Evolutionary conservation across 2,888 invertebrate genomes (phyloP), one percentile per base, ranked within the genome.

Genomic region (Thumatha senex): DNA sequence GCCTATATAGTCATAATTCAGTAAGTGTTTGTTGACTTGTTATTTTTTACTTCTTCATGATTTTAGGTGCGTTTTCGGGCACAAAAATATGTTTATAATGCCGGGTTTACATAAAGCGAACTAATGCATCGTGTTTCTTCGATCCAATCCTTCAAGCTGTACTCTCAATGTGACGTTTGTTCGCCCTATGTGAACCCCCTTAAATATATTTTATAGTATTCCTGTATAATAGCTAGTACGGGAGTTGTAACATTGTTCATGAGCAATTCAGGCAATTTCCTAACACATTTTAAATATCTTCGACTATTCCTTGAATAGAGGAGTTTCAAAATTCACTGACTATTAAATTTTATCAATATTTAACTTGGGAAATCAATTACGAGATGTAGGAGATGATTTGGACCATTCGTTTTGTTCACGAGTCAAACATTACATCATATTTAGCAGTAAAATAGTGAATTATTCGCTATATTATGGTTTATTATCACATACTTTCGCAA

Each of bases 1-100:
- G 67, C 60, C 51, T 51, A 48, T 58, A 63, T 54, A 54, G 62
- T 63, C 61, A 54, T 61, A 58, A 51, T 63, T 64, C 61, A 59
- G 53, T 70, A 66, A 72, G 63, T 69, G 74, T 72, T 76, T 79
- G 73, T 78, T 78, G 63, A 64, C 56, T 70, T 78, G 72, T 74
- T 76, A 70, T 72, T 67, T 74, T 61, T 72, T 66, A 72, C 63
- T 68, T 70, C 60, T 24, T 24, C 61, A 56, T 73, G 67, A 52
- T 58, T 67, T 64, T 67, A 66, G 61, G 71, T 75, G 72, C 61
- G 69, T 74, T 74, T 72, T 73, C 56, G 70, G 75, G 77, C 78
- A 77, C 77, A 77, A 77, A 69, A 65, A 60, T 63, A 59, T 65
- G 58, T 68, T 70, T 54, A 50, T 61, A 54, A 50, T 65, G 18